Evolutionary conservation across 1,140 invertebrate genomes (phyloP).

Genomic region (Drosophila nikananu): DNA sequence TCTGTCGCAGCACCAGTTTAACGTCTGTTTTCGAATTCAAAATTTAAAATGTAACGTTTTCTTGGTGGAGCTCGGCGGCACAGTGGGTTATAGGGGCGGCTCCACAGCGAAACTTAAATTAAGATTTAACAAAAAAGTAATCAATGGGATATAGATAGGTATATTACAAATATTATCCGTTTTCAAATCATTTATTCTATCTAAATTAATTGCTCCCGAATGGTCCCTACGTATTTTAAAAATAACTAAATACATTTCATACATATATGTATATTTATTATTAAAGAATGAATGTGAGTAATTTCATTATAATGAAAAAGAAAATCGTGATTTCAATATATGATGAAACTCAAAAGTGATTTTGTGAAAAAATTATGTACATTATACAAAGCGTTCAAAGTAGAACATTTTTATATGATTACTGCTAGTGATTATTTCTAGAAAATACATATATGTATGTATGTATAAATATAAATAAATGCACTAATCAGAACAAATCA

Average conservation of each 20-base stretch:
- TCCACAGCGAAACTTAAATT: background rate
- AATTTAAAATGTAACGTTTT: constrained; percentile 70
- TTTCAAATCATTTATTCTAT: background rate
- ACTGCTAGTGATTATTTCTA: background rate
- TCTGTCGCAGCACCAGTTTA: constrained; percentile 38
- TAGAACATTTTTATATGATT: background rate
- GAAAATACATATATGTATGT: too few species aligned
- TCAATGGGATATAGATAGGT: background rate
- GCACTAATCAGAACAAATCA: constrained; percentile 8
- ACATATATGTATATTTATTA: background rate
- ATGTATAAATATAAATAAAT: constrained; percentile 7
- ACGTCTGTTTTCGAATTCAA: constrained; percentile 63
- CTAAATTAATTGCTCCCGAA: too few species aligned
- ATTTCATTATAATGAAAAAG: background rate
- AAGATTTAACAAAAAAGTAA: background rate
- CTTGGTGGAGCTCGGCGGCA: constrained; percentile 4
- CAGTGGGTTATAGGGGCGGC: constrained; percentile 6
- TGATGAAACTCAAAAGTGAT: constrained; percentile 12
- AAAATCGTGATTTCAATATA: background rate
- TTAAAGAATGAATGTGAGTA: background rate
- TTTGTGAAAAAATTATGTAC: background rate
- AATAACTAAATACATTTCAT: background rate
- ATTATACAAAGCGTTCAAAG: background rate
- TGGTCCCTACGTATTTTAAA: too few species aligned
- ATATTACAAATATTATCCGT: too few species aligned